Conservation (phyloP, 2,113 vertebrate species). For the Meriones unguiculatus region DNA sequence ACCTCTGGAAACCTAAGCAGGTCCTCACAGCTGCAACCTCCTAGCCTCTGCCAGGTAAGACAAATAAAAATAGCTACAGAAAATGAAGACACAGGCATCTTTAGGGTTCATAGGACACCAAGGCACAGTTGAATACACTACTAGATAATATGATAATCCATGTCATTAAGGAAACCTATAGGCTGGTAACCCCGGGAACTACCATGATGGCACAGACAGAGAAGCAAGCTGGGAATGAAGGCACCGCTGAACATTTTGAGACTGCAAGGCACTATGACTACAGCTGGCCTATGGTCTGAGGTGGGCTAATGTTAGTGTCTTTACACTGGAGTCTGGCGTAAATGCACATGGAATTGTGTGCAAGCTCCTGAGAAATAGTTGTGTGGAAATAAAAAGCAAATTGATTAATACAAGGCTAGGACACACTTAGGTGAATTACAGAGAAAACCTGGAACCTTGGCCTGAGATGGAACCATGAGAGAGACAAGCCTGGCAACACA, state of each 20-base stretch:
- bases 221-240: neutral
- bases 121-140: neutral
- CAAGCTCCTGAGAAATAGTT: neutral
- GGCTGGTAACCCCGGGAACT: neutral
- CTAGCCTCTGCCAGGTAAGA: neutral
- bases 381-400: too few species aligned
- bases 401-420: too few species aligned
- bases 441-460: too few species aligned
- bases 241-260: neutral
- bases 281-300: neutral
- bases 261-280: neutral
- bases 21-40: neutral
- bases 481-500: neutral
- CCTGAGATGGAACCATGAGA: neutral
- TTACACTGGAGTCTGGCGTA: neutral
- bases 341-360: rapidly evolving
- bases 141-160: too few species aligned
- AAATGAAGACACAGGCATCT: neutral
- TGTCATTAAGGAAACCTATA: neutral
- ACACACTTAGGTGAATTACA: neutral
- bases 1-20: neutral
- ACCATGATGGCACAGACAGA: neutral
- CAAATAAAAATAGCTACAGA: neutral
- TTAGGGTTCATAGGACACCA: neutral
- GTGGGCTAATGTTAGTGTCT: neutral